A percentile compares a stretch with the other conserved stretches of the same genome.
Conservation (phyloP, 2,797 vertebrate species). For the Prunella strophiata region DNA sequence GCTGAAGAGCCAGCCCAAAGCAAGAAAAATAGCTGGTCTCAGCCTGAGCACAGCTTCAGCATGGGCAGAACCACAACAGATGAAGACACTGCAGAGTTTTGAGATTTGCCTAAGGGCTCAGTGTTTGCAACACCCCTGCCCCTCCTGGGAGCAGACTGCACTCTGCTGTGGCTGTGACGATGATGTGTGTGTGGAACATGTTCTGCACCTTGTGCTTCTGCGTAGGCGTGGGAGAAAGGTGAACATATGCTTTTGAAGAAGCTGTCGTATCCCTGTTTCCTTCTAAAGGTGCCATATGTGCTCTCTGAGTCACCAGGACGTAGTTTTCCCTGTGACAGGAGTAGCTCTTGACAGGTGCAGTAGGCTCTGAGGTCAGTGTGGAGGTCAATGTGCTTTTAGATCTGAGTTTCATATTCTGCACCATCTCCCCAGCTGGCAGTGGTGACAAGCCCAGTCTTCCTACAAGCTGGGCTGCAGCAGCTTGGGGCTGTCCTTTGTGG, state of each 20-base stretch:
- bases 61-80: not conserved
- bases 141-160: not conserved
- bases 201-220: slow-evolving; percentile 28
- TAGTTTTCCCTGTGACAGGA: not conserved
- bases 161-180: not conserved
- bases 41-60: not conserved
- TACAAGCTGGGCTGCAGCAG: not conserved
- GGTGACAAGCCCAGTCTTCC: not conserved
- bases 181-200: not conserved
- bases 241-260: slow-evolving; percentile 58
- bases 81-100: not conserved
- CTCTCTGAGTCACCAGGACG: not conserved
- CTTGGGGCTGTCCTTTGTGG: not conserved
- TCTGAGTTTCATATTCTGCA: not conserved
- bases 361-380: not conserved
- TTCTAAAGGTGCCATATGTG: not conserved
- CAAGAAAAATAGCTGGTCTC: not conserved
- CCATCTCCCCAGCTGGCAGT: not conserved
- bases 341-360: not conserved
- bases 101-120: not conserved
- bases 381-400: not conserved
- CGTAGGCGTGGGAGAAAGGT: slow-evolving; percentile 39
- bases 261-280: not conserved
- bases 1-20: not conserved
- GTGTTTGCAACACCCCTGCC: not conserved